phyloP scores from a whole-genome alignment of 1,140 invertebrate species.

The Limonius californicus region DNA sequence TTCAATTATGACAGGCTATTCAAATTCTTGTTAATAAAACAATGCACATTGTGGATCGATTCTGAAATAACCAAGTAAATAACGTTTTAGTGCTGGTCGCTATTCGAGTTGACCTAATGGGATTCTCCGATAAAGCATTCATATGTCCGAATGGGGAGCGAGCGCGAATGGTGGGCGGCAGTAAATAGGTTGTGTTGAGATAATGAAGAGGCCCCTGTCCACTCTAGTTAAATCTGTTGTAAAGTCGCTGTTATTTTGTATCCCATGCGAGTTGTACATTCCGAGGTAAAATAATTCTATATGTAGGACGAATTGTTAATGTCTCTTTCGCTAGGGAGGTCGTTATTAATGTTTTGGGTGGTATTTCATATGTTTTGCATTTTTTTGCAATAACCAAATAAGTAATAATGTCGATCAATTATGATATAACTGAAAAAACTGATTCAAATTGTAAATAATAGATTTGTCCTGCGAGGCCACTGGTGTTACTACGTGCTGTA shows the following conservation, averaged over 20 bases:
- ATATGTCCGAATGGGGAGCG: conserved; percentile 7
- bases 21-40: conserved; percentile 32
- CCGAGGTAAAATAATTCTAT: background rate
- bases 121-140: conserved; percentile 7
- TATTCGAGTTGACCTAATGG: conserved; percentile 17
- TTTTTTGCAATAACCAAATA: too few relatives aligned
- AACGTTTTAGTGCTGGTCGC: conserved; percentile 26
- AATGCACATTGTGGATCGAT: conserved; percentile 28
- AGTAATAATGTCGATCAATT: too few relatives aligned
- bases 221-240: conserved; percentile 38
- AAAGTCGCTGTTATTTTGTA: conserved; percentile 29
- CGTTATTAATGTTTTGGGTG: too few relatives aligned
- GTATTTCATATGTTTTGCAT: too few relatives aligned
- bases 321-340: too few relatives aligned
- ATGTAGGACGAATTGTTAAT: too few relatives aligned
- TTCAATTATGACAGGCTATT: conserved; percentile 31
- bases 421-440: too few relatives aligned
- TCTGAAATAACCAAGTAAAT: conserved; percentile 35
- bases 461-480: too few relatives aligned
- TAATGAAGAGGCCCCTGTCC: conserved; percentile 40
- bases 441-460: too few relatives aligned
- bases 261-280: conserved; percentile 24
- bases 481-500: too few relatives aligned
- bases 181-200: conserved; percentile 39
- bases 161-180: conserved; percentile 28